Conservation (phyloP, 2,888 invertebrate genomes). For the Leucozona laternaria region DNA sequence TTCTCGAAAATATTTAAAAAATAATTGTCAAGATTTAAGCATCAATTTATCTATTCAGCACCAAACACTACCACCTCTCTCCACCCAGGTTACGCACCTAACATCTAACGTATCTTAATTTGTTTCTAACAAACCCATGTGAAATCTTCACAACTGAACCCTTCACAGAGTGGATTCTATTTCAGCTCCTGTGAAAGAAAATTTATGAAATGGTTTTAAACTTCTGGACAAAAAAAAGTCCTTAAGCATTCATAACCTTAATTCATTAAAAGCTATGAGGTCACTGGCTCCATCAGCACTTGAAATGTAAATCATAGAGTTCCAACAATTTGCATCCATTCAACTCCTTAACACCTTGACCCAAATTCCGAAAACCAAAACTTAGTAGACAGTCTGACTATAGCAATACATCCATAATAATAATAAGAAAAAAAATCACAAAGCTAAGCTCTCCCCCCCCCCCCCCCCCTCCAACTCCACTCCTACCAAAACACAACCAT, state of each 20-base stretch:
- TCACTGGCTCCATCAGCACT: neutral
- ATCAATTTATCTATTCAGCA: too few relatives aligned
- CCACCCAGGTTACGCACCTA: too few relatives aligned
- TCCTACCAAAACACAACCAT: constrained; percentile 3
- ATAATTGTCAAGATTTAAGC: too few relatives aligned
- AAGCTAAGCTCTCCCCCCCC: neutral
- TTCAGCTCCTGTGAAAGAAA: neutral
- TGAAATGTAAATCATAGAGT: constrained; percentile 10
- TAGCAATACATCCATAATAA: constrained; percentile 26
- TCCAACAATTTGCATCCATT: constrained; percentile 15
- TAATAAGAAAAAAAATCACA: constrained; percentile 4
- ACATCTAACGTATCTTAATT: too few relatives aligned
- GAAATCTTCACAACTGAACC: too few relatives aligned
- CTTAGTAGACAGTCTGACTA: constrained; percentile 65
- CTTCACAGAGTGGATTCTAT: too few relatives aligned
- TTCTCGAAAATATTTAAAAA: too few relatives aligned
- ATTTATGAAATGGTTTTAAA: too few relatives aligned
- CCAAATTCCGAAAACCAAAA: constrained; percentile 53
- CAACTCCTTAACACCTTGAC: constrained; percentile 57
- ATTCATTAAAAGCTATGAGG: neutral
- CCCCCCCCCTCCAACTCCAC: too few relatives aligned
- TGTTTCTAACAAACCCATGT: too few relatives aligned
- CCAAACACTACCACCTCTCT: too few relatives aligned
- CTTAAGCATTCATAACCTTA: neutral
- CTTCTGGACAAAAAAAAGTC: neutral